phyloP scores from a whole-genome alignment of 2,797 vertebrate species.

The Champsocephalus esox region DNA sequence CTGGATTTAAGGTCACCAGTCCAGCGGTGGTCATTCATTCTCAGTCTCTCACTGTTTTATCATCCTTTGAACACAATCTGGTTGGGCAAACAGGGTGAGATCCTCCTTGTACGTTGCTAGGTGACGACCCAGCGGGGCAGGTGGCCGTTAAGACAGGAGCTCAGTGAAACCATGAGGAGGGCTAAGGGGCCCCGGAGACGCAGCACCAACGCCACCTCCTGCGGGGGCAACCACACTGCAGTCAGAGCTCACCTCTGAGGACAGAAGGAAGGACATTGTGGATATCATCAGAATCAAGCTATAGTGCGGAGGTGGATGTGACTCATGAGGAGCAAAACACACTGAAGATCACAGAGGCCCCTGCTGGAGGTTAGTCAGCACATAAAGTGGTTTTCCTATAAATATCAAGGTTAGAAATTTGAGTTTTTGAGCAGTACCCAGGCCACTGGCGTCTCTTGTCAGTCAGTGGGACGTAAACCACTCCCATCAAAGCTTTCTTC shows the following conservation, averaged over 20 bases:
- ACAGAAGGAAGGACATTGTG: constrained; percentile 60
- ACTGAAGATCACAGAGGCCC: neutral
- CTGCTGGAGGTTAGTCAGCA: neutral
- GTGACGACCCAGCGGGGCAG: constrained; percentile 44
- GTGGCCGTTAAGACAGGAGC: constrained; percentile 41
- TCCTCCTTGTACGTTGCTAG: constrained; percentile 65
- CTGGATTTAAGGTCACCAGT: constrained; percentile 43
- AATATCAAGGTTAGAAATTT: neutral
- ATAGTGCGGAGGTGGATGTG: constrained; percentile 3
- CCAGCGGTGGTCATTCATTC: constrained; percentile 26
- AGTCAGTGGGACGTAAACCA: constrained; percentile 93
- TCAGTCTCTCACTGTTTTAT: constrained; percentile 39
- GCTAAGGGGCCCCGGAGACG: constrained; percentile 58
- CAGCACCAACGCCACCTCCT: constrained; percentile 85
- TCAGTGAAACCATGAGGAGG: constrained; percentile 36
- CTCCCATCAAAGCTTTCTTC: constrained; percentile 91
- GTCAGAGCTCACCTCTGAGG: constrained; percentile 86
- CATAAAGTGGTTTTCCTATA: neutral
- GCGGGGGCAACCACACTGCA: constrained; percentile 84
- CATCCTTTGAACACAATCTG: constrained; percentile 48
- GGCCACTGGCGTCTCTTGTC: constrained; percentile 91
- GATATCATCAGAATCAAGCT: constrained; percentile 3
- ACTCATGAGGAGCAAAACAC: constrained; percentile 2
- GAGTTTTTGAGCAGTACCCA: constrained; percentile 76
- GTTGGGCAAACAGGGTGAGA: constrained; percentile 38